These are phyloP conservation scores for Vidua chalybeata DNA, from an alignment of 2,113 vertebrate species.

Conservation along the genomic window DNA sequence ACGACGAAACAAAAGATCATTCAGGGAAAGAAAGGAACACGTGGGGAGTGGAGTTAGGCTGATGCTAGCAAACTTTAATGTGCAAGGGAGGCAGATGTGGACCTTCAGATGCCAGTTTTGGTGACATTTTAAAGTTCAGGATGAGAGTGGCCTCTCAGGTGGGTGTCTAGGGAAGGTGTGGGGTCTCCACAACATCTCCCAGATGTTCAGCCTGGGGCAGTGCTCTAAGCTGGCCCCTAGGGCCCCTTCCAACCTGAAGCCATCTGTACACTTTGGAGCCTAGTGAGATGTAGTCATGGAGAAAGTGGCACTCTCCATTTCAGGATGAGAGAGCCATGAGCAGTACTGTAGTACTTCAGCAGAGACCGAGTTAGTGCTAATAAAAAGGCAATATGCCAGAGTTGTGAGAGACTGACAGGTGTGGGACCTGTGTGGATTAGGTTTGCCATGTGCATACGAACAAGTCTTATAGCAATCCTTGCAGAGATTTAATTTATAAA, in stretches of 20 bases:
- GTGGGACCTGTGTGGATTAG: neutral
- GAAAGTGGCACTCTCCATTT: neutral
- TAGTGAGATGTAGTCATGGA: neutral
- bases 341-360: neutral
- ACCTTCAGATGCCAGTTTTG: neutral
- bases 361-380: neutral
- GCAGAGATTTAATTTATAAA: slow-evolving; percentile 29
- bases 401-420: neutral
- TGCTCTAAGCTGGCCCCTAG: rapidly evolving
- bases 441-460: neutral
- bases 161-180: neutral
- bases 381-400: neutral
- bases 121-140: neutral
- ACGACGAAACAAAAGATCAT: neutral
- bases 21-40: neutral
- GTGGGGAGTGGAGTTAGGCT: neutral
- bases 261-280: neutral
- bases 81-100: neutral
- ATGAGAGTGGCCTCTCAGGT: neutral
- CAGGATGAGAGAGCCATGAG: neutral
- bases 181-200: neutral
- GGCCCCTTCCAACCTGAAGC: neutral
- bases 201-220: neutral
- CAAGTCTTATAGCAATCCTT: neutral
- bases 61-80: neutral